phyloP scores from a whole-genome alignment of 2,888 invertebrate species.

The Bruchidius siliquastri region DNA sequence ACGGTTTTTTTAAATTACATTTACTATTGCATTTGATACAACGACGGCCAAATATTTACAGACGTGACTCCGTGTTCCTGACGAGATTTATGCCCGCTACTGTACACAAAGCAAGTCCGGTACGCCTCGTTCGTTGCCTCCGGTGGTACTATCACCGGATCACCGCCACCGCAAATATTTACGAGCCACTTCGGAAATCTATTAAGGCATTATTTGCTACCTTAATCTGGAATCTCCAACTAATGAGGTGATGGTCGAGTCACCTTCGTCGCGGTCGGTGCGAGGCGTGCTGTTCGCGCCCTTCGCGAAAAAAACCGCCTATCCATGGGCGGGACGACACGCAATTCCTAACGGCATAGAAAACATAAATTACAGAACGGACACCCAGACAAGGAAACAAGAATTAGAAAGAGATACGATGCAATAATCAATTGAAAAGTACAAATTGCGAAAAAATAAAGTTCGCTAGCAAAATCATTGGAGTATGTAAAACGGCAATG shows the following conservation, averaged over 20 bases:
- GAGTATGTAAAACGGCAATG: too few relatives aligned
- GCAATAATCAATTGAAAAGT: too few relatives aligned
- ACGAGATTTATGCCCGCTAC: background rate
- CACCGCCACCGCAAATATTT: background rate
- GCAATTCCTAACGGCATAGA: background rate
- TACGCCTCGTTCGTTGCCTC: background rate
- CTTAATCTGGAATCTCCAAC: conserved; percentile 22
- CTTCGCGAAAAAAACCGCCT: background rate
- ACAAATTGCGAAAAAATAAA: too few relatives aligned
- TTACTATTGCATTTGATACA: too few relatives aligned
- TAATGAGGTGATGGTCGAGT: conserved; percentile 22
- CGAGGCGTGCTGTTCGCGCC: background rate
- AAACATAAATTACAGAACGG: too few relatives aligned
- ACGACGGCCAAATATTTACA: too few relatives aligned
- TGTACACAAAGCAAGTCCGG: background rate
- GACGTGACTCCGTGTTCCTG: too few relatives aligned
- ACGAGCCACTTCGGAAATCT: conserved; percentile 11
- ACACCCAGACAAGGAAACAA: too few relatives aligned
- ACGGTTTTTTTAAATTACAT: too few relatives aligned
- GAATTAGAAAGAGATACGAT: too few relatives aligned
- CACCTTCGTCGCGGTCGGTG: background rate
- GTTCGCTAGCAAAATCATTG: too few relatives aligned
- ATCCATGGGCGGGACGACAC: background rate
- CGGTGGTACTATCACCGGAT: background rate
- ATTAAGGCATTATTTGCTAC: conserved; percentile 23